These are phyloP conservation scores for Agrotis exclamationis DNA, from an alignment of 2,888 invertebrate genomes.

Conservation along the genomic window DNA sequence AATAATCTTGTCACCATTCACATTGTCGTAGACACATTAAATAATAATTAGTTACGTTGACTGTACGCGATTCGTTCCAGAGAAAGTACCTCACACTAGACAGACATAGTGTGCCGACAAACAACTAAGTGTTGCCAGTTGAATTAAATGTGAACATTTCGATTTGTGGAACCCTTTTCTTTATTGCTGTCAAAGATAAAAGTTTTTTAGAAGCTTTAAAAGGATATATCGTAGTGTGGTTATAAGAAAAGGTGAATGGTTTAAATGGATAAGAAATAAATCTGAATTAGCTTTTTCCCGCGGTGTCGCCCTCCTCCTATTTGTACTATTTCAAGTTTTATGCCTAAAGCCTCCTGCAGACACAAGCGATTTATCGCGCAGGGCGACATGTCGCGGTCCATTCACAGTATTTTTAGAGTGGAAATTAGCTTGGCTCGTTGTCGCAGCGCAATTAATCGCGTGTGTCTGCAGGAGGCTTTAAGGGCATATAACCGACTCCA, in stretches of 20 bases:
- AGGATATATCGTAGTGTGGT: neutral
- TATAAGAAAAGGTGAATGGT: neutral
- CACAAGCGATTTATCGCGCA: no score
- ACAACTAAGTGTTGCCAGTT: slow-evolving; percentile 57
- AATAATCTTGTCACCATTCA: slow-evolving; percentile 59
- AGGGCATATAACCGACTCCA: no score
- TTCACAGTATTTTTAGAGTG: no score
- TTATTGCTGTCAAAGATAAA: slow-evolving; percentile 17
- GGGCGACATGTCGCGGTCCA: no score
- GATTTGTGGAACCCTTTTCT: slow-evolving; percentile 31
- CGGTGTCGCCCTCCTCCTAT: no score
- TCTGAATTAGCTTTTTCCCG: neutral
- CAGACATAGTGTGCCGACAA: slow-evolving; percentile 63
- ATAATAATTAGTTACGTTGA: slow-evolving; percentile 81
- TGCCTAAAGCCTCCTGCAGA: no score
- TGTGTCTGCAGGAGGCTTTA: no score
- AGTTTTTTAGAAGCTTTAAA: slow-evolving; percentile 14
- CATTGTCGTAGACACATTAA: slow-evolving; percentile 76
- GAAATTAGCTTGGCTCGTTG: no score
- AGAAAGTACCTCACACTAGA: slow-evolving; percentile 78
- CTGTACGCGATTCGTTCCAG: slow-evolving; percentile 82
- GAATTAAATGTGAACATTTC: slow-evolving; percentile 48
- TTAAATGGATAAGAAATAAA: neutral
- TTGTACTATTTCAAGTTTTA: no score
- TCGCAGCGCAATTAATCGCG: no score